These are phyloP conservation scores for Seriola aureovittata DNA, from an alignment of 2,113 vertebrate genomes.

Conservation along the genomic window DNA sequence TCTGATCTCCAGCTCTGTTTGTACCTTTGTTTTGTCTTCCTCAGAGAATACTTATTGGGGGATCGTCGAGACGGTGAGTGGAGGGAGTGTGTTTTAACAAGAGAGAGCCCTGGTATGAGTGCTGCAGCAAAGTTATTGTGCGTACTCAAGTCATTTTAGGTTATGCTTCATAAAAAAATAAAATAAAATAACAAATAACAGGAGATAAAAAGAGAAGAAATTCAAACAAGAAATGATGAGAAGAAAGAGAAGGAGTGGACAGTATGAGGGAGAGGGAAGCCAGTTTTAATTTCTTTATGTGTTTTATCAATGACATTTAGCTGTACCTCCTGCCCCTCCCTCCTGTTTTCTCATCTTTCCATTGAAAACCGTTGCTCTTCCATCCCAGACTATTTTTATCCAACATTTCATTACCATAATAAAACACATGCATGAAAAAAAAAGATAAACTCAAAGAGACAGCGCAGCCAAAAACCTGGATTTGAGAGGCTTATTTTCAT, in stretches of 20 bases:
- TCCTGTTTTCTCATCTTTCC: conserved; percentile 46
- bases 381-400: conserved; percentile 78
- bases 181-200: neutral
- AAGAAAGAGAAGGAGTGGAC: conserved; percentile 16
- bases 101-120: conserved; percentile 1
- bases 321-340: conserved; percentile 35
- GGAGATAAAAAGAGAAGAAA: conserved; percentile 5
- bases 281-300: conserved; percentile 57
- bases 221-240: conserved; percentile 23
- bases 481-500: conserved; percentile 84
- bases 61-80: conserved; percentile 4
- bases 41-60: conserved; percentile 25
- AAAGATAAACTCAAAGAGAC: conserved; percentile 83
- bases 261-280: conserved; percentile 13
- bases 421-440: conserved; percentile 82
- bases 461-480: conserved; percentile 80
- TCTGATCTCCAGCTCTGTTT: conserved; percentile 53
- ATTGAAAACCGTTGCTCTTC: conserved; percentile 66
- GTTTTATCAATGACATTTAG: conserved; percentile 76
- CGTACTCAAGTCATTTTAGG: neutral
- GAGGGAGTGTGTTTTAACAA: conserved; percentile 32
- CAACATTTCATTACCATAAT: conserved; percentile 81
- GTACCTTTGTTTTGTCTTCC: conserved; percentile 36
- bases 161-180: neutral
- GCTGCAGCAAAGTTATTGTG: conserved; percentile 10